phyloP scores from a whole-genome alignment of 1,140 invertebrate species.

The Melitaea cinxia region DNA sequence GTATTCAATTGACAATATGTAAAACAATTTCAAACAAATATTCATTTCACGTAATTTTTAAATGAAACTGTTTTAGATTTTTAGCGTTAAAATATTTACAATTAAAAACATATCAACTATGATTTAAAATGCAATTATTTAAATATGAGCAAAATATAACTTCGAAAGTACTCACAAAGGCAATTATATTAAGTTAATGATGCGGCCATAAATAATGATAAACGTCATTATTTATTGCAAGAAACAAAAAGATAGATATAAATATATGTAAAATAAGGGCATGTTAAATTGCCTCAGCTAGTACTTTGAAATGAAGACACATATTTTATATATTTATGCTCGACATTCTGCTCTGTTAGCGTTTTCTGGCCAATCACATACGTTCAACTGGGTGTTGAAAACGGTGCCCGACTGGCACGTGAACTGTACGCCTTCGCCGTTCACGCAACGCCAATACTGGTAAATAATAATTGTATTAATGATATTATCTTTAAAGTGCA shows the following conservation, averaged over 20 bases:
- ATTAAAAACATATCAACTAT: constrained; percentile 1
- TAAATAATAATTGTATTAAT: constrained; percentile 45
- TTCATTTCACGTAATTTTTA: neutral
- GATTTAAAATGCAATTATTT: constrained; percentile 23
- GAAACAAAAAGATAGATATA: neutral
- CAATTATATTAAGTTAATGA: neutral
- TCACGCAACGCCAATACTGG: constrained; percentile 91
- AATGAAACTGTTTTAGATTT: constrained; percentile 38
- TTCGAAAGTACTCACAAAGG: constrained; percentile 10
- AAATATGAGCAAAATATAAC: constrained; percentile 8
- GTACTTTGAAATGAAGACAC: neutral
- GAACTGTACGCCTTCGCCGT: constrained; percentile 88
- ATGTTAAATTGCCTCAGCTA: neutral
- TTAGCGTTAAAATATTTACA: constrained; percentile 14
- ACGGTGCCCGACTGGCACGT: constrained; percentile 87
- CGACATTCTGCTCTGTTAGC: constrained; percentile 84
- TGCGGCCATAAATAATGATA: neutral
- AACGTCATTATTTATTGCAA: neutral
- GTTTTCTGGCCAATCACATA: constrained; percentile 91
- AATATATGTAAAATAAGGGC: neutral
- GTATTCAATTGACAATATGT: constrained; percentile 16
- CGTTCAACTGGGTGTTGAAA: constrained; percentile 86
- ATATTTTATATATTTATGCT: constrained; percentile 4
- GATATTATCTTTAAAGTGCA: neutral
- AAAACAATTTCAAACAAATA: constrained; percentile 31